These are phyloP conservation scores for Hassar affinis DNA, from an alignment of 2,113 vertebrate genomes.

Conservation along the genomic window DNA sequence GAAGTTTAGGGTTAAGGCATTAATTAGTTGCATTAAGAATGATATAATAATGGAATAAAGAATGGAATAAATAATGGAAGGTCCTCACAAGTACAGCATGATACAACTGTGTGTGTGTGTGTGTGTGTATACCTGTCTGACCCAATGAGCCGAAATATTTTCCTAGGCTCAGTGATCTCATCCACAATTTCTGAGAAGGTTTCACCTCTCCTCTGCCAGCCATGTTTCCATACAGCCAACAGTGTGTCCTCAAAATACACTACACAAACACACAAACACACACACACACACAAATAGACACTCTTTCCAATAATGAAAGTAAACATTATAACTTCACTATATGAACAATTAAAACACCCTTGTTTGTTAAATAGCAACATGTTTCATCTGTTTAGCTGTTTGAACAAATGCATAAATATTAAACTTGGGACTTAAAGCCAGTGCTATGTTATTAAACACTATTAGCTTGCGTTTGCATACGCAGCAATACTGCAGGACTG, in stretches of 20 bases:
- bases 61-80: too few relatives aligned
- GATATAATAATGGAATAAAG: background rate
- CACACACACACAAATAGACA: too few relatives aligned
- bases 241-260: slow-evolving; percentile 77
- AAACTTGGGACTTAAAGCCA: too few relatives aligned
- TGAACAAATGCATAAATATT: too few relatives aligned
- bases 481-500: too few relatives aligned
- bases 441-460: too few relatives aligned
- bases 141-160: slow-evolving; percentile 77
- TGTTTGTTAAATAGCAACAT: background rate
- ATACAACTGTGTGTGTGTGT: slow-evolving; percentile 12
- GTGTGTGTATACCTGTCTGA: slow-evolving; percentile 71
- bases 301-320: too few relatives aligned
- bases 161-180: slow-evolving; percentile 73
- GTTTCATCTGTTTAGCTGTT: background rate
- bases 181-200: slow-evolving; percentile 68
- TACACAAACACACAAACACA: slow-evolving; percentile 49
- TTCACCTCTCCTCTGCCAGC: slow-evolving; percentile 77
- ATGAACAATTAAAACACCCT: too few relatives aligned
- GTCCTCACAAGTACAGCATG: background rate
- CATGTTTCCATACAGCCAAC: slow-evolving; percentile 84
- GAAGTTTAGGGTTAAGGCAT: too few relatives aligned
- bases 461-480: background rate
- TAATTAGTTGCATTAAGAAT: background rate
- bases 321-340: too few relatives aligned